These are phyloP conservation scores for Poecilia picta DNA, from an alignment of 2,797 vertebrate genomes.

Conservation along the genomic window DNA sequence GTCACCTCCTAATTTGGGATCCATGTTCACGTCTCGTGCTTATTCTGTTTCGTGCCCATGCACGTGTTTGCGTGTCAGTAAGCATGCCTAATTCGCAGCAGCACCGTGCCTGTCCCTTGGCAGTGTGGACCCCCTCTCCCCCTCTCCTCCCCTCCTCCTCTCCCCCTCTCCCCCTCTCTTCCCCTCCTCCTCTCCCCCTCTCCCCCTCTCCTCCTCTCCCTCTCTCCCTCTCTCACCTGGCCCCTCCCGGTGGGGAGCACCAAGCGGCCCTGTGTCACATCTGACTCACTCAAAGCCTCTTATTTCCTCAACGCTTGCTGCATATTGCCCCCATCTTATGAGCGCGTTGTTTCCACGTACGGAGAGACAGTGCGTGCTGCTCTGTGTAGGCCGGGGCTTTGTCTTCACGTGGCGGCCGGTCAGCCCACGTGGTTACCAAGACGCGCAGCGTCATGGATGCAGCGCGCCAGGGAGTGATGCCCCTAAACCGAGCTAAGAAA, in stretches of 20 bases:
- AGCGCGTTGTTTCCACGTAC: background rate
- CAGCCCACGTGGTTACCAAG: conserved; percentile 33
- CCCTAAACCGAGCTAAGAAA: conserved; percentile 8
- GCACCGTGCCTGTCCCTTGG: conserved; percentile 69
- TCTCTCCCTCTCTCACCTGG: no score
- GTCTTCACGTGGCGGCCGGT: conserved; percentile 42
- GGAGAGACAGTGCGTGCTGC: background rate
- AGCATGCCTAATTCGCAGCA: conserved; percentile 76
- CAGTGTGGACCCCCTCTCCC: conserved; percentile 43
- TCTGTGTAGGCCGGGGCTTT: conserved; percentile 42
- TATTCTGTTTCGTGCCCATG: conserved; percentile 35
- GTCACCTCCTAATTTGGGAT: background rate
- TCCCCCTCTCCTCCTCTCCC: no score
- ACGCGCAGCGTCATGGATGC: conserved; percentile 1
- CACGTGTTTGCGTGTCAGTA: conserved; percentile 75
- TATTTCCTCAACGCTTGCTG: background rate
- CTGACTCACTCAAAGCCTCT: conserved; percentile 28
- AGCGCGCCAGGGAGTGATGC: conserved; percentile 15
- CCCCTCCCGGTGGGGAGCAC: conserved; percentile 55
- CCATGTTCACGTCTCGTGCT: background rate
- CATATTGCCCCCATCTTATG: background rate
- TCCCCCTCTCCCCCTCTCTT: no score
- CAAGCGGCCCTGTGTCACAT: conserved; percentile 61
- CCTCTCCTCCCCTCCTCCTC: background rate
- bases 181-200: no score